A percentile compares a stretch with the other conserved stretches of the same genome.
These are phyloP conservation scores for Maccullochella peelii DNA, from an alignment of 2,113 vertebrate species.

Conservation along the genomic window DNA sequence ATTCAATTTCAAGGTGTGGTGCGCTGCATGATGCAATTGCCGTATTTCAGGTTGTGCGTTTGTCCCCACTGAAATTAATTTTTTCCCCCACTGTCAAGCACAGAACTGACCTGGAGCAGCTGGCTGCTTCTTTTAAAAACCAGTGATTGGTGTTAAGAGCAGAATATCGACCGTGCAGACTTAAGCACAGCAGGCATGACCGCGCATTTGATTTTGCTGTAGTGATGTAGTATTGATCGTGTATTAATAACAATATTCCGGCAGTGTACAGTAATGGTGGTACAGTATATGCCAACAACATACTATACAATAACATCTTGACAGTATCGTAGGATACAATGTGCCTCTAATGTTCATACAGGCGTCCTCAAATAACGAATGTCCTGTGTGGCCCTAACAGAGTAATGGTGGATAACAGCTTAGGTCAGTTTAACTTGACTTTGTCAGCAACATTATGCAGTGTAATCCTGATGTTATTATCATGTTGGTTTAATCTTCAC, in stretches of 20 bases:
- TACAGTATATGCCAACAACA: not conserved
- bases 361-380: not conserved
- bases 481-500: conserved; percentile 46
- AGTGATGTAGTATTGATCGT: conserved; percentile 12
- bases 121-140: conserved; percentile 17
- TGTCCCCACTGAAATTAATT: conserved; percentile 2
- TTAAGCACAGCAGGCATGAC: conserved; percentile 1
- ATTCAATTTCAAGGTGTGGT: conserved; percentile 33
- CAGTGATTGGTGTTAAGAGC: conserved; percentile 10
- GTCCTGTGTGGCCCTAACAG: not conserved
- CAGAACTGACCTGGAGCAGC: not conserved
- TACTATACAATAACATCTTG: not conserved
- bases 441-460: conserved; percentile 20
- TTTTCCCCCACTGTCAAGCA: conserved; percentile 10
- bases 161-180: conserved; percentile 19
- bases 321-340: not conserved
- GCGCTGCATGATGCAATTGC: conserved; percentile 35
- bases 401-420: not conserved
- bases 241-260: not conserved
- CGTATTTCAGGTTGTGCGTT: conserved; percentile 20
- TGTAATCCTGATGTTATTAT: conserved; percentile 27
- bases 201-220: conserved; percentile 3
- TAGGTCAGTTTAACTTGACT: conserved; percentile 24
- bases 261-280: not conserved
- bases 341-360: not conserved